phyloP scores from a whole-genome alignment of 64 coral and sea anemone species.

The Catalaphyllia jardinei region DNA sequence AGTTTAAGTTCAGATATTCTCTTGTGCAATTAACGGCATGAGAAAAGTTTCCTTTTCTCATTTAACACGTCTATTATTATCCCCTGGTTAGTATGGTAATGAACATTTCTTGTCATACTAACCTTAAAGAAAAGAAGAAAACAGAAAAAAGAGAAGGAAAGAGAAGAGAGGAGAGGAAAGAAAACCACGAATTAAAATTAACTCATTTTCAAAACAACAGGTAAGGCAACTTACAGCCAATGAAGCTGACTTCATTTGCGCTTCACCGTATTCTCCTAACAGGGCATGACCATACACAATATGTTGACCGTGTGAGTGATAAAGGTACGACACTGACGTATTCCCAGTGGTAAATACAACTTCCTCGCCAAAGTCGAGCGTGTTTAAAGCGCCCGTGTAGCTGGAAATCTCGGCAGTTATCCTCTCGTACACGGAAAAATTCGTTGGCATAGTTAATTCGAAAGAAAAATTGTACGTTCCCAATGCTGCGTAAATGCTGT shows the following conservation, averaged over 20 bases:
- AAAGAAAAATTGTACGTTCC: constrained; percentile 42
- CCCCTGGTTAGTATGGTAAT: no score
- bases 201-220: no score
- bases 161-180: neutral
- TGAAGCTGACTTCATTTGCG: neutral
- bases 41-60: neutral
- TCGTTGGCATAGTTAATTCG: constrained; percentile 32
- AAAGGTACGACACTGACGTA: constrained; percentile 20
- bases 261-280: constrained; percentile 53
- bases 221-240: neutral
- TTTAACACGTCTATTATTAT: no score
- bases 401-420: constrained; percentile 27
- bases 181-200: no score
- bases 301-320: constrained; percentile 37
- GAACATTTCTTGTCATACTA: neutral
- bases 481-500: constrained; percentile 58
- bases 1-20: no score
- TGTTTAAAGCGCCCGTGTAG: constrained; percentile 28
- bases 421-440: constrained; percentile 13
- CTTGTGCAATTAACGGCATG: neutral
- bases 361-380: constrained; percentile 61
- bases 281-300: constrained; percentile 31
- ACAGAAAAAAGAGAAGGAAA: neutral
- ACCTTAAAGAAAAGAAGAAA: neutral
- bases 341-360: constrained; percentile 15